Conservation (phyloP, 2,113 vertebrate genomes). For the Eubucco bourcierii region DNA sequence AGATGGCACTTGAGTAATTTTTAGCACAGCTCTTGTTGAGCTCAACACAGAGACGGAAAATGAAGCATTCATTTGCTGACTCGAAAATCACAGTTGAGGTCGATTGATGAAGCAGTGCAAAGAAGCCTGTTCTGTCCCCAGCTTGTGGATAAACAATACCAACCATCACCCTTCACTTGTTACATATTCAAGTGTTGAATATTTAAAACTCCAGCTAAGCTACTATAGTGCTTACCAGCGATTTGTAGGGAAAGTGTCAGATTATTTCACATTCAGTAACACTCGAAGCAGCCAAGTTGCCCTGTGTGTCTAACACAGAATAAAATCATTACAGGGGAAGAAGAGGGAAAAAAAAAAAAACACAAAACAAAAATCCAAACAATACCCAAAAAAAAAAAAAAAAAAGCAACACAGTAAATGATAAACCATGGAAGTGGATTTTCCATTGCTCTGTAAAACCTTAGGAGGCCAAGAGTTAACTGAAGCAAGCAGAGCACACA, state of each 20-base stretch:
- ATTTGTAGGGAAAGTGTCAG: constrained; percentile 38
- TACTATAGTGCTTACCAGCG: constrained; percentile 59
- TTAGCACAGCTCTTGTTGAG: constrained; percentile 63
- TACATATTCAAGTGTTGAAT: constrained; percentile 70
- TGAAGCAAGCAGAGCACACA: constrained; percentile 50
- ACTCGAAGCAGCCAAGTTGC: constrained; percentile 33
- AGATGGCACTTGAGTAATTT: constrained; percentile 71
- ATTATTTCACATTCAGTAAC: constrained; percentile 70
- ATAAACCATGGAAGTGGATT: constrained; percentile 53
- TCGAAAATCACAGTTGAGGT: constrained; percentile 81
- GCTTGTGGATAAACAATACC: constrained; percentile 69
- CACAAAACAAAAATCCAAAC: constrained; percentile 40
- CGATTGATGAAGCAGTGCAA: constrained; percentile 80
- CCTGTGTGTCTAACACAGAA: constrained; percentile 41
- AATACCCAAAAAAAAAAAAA: background rate
- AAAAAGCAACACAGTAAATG: background rate
- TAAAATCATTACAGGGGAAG: constrained; percentile 25
- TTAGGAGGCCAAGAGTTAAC: constrained; percentile 72
- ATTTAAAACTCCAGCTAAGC: constrained; percentile 74
- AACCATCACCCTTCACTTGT: constrained; percentile 76
- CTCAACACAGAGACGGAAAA: constrained; percentile 67
- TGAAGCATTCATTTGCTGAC: constrained; percentile 79
- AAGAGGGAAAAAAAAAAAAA: background rate
- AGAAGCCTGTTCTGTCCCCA: constrained; percentile 79
- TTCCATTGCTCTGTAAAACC: constrained; percentile 63